Evolutionary conservation across 2,797 vertebrate genomes (phyloP), one percentile per base, ranked within the genome.

Genomic region (Mus minutoides): DNA sequence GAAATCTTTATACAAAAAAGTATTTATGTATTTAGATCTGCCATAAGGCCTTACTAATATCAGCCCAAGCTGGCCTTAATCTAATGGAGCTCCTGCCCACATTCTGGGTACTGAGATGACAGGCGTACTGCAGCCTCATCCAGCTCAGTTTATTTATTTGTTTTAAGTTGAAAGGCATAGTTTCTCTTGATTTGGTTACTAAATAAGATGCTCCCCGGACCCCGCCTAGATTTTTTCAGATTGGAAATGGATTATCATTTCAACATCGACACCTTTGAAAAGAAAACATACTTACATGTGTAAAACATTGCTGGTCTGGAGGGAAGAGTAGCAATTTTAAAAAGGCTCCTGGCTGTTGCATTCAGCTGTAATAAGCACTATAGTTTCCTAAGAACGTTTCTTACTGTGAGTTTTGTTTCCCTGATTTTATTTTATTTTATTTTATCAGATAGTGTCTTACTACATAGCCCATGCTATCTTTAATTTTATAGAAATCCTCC

Each of bases 181-280:
- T 88, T 92, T 83, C 3, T 90, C 67, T 96, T 95, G 88, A 94
- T 89, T 96, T 49, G 69, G 12, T 94, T 92, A 52, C 19, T n/a
- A 54, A 87, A 67, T 8, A 67, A 78, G 16, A 62, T 87, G 85
- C 62, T 78, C 26, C 19, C 77, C 6, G 16, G 6, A 14, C 64
- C 46, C 84, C 69, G 5, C 67, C 52, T 88, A 96, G 11, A 79
- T 88, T 93, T 90, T 19, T 96, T 73, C 34, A 87, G 85, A 97
- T 97, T 34, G 86, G 83, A 92, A 96, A 64, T 67, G 95, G 96
- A 97, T 80, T 96, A 24, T 80, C 58, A 64, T 95, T 96, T 94
- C 80, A 83, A 56, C 37, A 89, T 85, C 49, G 92, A 4, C 58
- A 92, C 31, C 43, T 75, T 62, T 46, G 69, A 75, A 97, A 85